Evolutionary conservation across 1,140 invertebrate genomes (phyloP).

Genomic region (Ceratina calcarata): DNA sequence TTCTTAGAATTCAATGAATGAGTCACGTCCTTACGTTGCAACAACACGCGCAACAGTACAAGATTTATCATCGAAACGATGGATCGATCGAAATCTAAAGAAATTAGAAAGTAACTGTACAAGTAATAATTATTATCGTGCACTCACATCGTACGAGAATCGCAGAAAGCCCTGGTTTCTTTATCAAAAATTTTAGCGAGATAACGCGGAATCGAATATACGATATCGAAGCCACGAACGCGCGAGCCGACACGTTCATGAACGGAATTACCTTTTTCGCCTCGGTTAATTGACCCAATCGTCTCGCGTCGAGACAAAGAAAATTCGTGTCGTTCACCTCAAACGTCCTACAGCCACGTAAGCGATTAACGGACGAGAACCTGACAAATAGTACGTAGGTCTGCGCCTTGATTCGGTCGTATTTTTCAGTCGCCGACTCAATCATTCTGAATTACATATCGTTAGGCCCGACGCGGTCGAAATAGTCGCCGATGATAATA

Average conservation of each 20-base stretch:
- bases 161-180: background rate
- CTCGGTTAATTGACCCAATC: background rate
- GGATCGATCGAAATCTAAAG: no score
- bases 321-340: no score
- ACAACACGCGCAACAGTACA: no score
- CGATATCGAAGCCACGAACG: background rate
- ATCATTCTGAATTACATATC: slow-evolving; percentile 12
- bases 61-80: no score
- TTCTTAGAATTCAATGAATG: no score
- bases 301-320: background rate
- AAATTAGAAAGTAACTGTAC: no score
- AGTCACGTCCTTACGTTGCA: no score
- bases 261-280: background rate
- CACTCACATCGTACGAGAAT: no score
- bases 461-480: background rate
- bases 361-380: background rate
- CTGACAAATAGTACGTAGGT: background rate
- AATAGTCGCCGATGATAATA: background rate
- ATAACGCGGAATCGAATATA: slow-evolving; percentile 18
- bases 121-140: no score
- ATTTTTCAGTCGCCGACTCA: slow-evolving; percentile 1
- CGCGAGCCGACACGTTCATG: background rate
- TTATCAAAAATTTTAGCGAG: slow-evolving; percentile 18
- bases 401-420: background rate
- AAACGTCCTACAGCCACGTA: no score